Percentiles rank a stretch among this genome's conserved stretches.
phyloP scores from a whole-genome alignment of 2,113 vertebrate genomes.

The Corydoras sp. region DNA sequence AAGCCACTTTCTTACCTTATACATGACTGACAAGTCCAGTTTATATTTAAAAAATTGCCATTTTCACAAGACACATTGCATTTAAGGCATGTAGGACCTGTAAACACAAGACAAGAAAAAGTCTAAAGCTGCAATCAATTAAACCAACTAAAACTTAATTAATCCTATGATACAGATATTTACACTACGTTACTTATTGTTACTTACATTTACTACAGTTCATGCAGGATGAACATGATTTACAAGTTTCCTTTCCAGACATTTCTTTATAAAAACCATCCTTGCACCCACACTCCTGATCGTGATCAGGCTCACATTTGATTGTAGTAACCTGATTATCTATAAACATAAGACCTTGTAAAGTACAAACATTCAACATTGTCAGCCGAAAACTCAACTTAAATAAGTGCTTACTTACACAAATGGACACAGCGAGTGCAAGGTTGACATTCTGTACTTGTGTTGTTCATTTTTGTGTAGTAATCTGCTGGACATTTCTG shows the following conservation, averaged over 20 bases:
- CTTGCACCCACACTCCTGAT: background rate
- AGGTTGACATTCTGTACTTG: rapidly evolving
- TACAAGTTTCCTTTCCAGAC: background rate
- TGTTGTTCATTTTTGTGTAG: rapidly evolving
- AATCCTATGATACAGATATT: too few relatives aligned
- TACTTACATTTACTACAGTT: background rate
- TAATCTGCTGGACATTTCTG: background rate
- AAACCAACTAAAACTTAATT: too few relatives aligned
- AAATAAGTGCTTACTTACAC: too few relatives aligned
- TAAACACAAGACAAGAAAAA: too few relatives aligned
- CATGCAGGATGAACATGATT: background rate
- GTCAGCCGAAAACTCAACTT: background rate
- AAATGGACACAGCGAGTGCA: rapidly evolving
- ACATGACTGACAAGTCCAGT: too few relatives aligned
- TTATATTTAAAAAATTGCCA: too few relatives aligned
- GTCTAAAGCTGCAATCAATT: too few relatives aligned
- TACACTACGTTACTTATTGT: background rate
- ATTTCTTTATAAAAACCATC: background rate
- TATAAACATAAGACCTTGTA: background rate
- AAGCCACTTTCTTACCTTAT: too few relatives aligned
- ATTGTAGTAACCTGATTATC: background rate
- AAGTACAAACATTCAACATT: too few relatives aligned
- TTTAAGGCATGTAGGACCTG: too few relatives aligned
- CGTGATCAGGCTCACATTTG: background rate
- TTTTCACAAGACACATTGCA: too few relatives aligned